Evolutionary conservation across 1,140 invertebrate genomes (phyloP).

Genomic region (Eurosta solidaginis): DNA sequence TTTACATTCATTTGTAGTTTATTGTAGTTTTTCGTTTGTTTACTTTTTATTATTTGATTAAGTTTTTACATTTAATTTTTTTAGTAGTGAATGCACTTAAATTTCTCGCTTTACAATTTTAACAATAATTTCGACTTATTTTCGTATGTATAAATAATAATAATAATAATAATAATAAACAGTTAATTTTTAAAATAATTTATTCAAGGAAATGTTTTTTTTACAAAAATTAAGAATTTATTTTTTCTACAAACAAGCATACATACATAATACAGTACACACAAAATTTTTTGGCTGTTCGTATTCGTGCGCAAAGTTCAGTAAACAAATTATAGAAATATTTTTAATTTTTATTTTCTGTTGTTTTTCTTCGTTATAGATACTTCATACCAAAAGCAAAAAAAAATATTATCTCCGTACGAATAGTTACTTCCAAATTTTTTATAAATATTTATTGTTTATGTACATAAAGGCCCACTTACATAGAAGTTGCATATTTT

Average conservation of each 20-base stretch:
- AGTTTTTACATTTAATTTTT: neutral
- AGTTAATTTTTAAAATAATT: too few species aligned
- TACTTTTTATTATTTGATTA: neutral
- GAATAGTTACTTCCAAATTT: too few species aligned
- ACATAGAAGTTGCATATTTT: too few species aligned
- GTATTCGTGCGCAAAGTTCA: neutral
- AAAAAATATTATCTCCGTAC: too few species aligned
- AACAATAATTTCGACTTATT: neutral
- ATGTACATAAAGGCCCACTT: too few species aligned
- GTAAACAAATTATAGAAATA: too few species aligned
- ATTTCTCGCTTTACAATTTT: neutral
- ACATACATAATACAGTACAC: neutral
- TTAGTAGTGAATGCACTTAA: neutral
- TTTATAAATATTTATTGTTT: too few species aligned
- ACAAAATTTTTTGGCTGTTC: neutral
- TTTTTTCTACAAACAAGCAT: neutral
- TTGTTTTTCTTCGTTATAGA: too few species aligned
- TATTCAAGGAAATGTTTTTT: neutral
- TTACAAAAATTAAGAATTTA: neutral
- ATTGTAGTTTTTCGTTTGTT: neutral
- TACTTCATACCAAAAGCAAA: too few species aligned
- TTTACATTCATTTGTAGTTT: neutral
- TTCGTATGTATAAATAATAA: neutral
- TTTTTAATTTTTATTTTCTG: conserved; percentile 23
- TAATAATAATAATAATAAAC: neutral